Evolutionary conservation across 2,113 vertebrate species (phyloP).

Genomic region (Dendrocopos noguchii): DNA sequence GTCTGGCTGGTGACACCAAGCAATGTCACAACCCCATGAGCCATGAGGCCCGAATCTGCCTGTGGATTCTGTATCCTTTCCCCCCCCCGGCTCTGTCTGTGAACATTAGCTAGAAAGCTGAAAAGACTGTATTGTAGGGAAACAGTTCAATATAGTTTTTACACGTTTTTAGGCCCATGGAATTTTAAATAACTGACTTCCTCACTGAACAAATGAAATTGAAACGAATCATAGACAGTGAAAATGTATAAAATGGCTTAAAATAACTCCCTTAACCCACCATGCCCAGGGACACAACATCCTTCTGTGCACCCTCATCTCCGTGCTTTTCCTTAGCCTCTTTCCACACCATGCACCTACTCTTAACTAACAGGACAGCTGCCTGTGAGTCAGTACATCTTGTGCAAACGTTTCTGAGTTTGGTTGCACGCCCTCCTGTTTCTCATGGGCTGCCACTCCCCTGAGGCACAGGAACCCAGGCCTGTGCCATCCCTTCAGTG

Average conservation of each 20-base stretch:
- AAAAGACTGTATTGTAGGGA: not conserved
- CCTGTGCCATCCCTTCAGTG: not conserved
- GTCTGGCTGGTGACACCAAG: not conserved
- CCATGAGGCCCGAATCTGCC: not conserved
- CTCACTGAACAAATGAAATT: not conserved
- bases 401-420: not conserved
- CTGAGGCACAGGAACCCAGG: not conserved
- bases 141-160: not conserved
- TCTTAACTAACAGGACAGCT: not conserved
- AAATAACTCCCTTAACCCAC: not conserved
- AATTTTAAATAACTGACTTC: not conserved
- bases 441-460: constrained; percentile 13
- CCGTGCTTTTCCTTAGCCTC: not conserved
- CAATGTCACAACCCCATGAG: not conserved
- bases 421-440: not conserved
- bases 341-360: not conserved
- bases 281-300: not conserved
- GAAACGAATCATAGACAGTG: not conserved
- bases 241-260: not conserved
- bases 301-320: not conserved
- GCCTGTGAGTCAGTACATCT: not conserved
- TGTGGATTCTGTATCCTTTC: not conserved
- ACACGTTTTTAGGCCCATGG: not conserved
- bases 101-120: not conserved
- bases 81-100: not conserved